Percentiles rank a stretch among this genome's conserved stretches.
phyloP scores from a whole-genome alignment of 2,888 invertebrate species.

The Plebejus anna region DNA sequence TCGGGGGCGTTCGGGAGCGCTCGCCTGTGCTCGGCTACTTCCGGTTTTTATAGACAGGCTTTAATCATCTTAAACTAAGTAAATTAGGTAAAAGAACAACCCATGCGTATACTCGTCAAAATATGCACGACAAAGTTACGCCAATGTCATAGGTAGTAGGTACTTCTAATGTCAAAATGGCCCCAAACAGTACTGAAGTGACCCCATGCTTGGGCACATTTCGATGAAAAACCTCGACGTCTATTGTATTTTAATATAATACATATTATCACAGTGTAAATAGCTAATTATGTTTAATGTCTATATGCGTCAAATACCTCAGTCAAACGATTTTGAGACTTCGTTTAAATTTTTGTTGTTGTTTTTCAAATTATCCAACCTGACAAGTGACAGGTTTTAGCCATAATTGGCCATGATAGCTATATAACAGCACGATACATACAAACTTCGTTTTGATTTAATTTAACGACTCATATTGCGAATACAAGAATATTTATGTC shows the following conservation, averaged over 20 bases:
- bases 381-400: neutral
- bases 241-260: too few species aligned
- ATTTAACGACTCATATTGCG: neutral
- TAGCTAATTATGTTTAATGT: too few species aligned
- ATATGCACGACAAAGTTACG: neutral
- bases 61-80: neutral
- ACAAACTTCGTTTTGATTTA: neutral
- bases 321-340: neutral
- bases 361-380: neutral
- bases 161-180: neutral
- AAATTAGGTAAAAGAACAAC: neutral
- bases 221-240: too few species aligned
- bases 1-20: conserved; percentile 57
- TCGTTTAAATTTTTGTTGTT: neutral
- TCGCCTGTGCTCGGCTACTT: conserved; percentile 56
- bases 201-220: too few species aligned
- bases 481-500: conserved; percentile 19
- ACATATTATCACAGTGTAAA: too few species aligned
- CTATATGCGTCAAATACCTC: neutral
- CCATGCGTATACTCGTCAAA: neutral
- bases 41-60: conserved; percentile 41
- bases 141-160: neutral
- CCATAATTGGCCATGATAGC: neutral
- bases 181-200: neutral
- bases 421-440: neutral